A percentile compares a stretch with the other conserved stretches of the same genome.
These are phyloP conservation scores for Apantesis nais DNA, from an alignment of 2,888 invertebrate species.

Conservation along the genomic window DNA sequence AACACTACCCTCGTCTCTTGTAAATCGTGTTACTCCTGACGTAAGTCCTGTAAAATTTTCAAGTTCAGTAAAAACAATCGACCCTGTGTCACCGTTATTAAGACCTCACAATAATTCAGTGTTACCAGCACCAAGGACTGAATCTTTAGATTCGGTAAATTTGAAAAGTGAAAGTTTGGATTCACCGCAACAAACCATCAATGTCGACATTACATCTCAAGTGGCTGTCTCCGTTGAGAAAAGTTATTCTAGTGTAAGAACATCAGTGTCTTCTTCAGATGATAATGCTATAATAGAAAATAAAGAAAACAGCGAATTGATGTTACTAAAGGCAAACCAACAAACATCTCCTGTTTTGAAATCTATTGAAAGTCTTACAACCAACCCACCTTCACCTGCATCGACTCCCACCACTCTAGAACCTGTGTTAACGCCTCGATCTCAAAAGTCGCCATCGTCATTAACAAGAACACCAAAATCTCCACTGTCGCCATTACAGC, in stretches of 20 bases:
- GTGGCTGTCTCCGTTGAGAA: constrained; percentile 55
- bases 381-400: constrained; percentile 52
- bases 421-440: constrained; percentile 56
- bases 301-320: constrained; percentile 51
- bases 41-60: constrained; percentile 78
- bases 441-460: constrained; percentile 73
- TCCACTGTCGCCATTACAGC: constrained; percentile 56
- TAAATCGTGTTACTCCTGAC: constrained; percentile 68
- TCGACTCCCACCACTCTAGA: constrained; percentile 49
- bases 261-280: constrained; percentile 60
- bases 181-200: constrained; percentile 58
- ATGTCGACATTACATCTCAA: constrained; percentile 47
- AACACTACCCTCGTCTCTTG: constrained; percentile 73
- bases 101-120: constrained; percentile 61
- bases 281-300: constrained; percentile 54
- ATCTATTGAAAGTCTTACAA: constrained; percentile 61
- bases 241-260: constrained; percentile 56
- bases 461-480: constrained; percentile 63
- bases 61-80: constrained; percentile 76
- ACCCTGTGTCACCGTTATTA: constrained; percentile 64
- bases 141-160: constrained; percentile 59
- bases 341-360: constrained; percentile 55
- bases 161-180: constrained; percentile 62
- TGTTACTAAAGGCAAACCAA: constrained; percentile 48
- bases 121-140: constrained; percentile 64